These are phyloP conservation scores for Asbolus verrucosus DNA, from an alignment of 1,140 invertebrate genomes.

Conservation along the genomic window DNA sequence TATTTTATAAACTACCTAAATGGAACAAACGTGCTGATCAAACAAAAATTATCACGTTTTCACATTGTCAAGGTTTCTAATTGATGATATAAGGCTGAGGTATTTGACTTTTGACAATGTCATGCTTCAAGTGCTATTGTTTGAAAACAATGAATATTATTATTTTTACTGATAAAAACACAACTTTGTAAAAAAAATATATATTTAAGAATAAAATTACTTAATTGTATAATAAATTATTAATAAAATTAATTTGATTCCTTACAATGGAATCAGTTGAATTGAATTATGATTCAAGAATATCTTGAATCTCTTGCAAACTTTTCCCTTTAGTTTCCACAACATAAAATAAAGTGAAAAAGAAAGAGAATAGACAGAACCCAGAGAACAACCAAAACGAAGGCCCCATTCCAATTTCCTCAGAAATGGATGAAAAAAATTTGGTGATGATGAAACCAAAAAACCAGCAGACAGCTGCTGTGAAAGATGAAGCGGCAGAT, in stretches of 20 bases:
- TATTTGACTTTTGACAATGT: too few species aligned
- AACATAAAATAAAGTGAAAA: constrained; percentile 66
- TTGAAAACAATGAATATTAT: too few species aligned
- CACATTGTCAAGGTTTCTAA: too few species aligned
- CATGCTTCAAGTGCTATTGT: too few species aligned
- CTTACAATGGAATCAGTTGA: constrained; percentile 12
- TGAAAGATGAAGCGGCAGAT: constrained; percentile 78
- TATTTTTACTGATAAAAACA: too few species aligned
- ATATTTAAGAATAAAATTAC: constrained; percentile 21
- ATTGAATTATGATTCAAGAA: constrained; percentile 59
- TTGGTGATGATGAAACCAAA: constrained; percentile 85
- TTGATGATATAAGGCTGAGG: too few species aligned
- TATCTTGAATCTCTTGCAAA: constrained; percentile 52
- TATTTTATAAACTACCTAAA: too few species aligned
- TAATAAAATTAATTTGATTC: constrained; percentile 39
- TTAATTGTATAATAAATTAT: constrained; percentile 20
- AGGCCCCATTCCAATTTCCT: constrained; percentile 73
- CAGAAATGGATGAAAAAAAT: constrained; percentile 73
- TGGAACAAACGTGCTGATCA: too few species aligned
- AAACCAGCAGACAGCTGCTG: constrained; percentile 81
- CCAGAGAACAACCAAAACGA: constrained; percentile 85
- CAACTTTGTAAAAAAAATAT: constrained; percentile 36
- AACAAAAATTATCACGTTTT: too few species aligned
- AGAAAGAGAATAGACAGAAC: constrained; percentile 72
- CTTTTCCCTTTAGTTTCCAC: constrained; percentile 57